Base-by-base conservation (phyloP, 2,797 vertebrate genomes). In the Remorina albescens region DNA sequence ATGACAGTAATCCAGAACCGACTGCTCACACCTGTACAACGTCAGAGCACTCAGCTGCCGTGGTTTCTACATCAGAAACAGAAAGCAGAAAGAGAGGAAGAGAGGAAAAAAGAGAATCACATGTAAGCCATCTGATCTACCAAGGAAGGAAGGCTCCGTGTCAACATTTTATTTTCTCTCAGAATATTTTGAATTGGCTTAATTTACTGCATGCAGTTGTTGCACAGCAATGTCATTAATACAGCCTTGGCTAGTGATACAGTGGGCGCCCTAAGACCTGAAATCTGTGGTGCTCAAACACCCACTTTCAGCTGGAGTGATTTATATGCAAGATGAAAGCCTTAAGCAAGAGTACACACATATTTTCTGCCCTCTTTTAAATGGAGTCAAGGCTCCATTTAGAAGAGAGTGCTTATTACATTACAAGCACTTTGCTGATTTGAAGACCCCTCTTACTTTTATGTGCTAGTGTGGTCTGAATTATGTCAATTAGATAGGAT, bases 1-100 rank as follows among this genome's bases (percentile, higher is more conserved):
- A 71, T 96, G 97, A 95, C 97, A 97, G 95, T 96, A 96, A 79
- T 97, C 94, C 25, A 97, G 92, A 78, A 96, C 88, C 0, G 96
- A 96, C 85, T 95, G 96, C 84, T 98, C 97, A 18, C 96, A 98
- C 92, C 95, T 95, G 93, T 96, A 97, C 83, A 96, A 95, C 32
- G 95, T 94, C 89, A 97, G 83, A 78, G 96, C 94, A 89, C 96
- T 96, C 95, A 97, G 94, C 84, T 96, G 96, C 90, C 94, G 96
- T 71, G 95, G 94, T 46, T 96, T 93, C 97, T 98, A 81, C 8
- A 77, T n/a, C 47, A 76, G 53, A 76, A 44, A 73, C 68, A 79
- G 58, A 53, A 30, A 73, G 41, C 51, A 83, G 42, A 75, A 26
- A 42, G 32, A 55, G 42, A 58, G 62, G 47, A 61, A 41, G 42